Percentiles rank a stretch among this genome's conserved stretches.
phyloP scores from a whole-genome alignment of 1,140 invertebrate genomes.

The Trichonephila clavata region DNA sequence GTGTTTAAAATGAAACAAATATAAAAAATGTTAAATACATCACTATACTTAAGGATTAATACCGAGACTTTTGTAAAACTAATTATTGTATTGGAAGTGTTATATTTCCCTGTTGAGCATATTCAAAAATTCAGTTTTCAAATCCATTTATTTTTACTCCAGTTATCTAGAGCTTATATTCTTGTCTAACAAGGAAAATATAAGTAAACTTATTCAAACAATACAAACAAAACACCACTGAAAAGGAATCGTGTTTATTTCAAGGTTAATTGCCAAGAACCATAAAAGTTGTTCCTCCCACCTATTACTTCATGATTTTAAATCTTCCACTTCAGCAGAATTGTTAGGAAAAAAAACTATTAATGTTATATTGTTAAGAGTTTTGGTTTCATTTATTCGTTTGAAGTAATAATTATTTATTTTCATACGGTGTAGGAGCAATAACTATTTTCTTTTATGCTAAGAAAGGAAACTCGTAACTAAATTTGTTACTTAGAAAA shows the following conservation, averaged over 20 bases:
- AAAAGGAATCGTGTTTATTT: background rate
- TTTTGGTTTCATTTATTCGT: background rate
- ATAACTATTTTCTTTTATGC: background rate
- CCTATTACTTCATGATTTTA: background rate
- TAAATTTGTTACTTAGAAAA: too few relatives aligned
- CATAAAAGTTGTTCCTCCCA: background rate
- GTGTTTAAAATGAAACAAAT: too few relatives aligned
- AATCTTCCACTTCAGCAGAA: background rate
- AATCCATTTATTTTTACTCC: background rate
- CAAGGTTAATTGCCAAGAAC: background rate
- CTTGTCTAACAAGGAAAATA: background rate
- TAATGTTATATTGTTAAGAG: background rate
- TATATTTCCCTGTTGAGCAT: too few relatives aligned
- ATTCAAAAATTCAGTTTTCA: background rate
- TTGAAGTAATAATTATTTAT: background rate
- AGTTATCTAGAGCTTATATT: background rate
- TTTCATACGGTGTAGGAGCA: background rate
- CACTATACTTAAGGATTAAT: too few relatives aligned
- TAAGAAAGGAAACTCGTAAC: too few relatives aligned
- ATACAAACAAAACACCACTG: background rate
- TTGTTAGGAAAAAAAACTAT: too few relatives aligned
- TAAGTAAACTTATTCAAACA: background rate
- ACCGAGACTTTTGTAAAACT: too few relatives aligned
- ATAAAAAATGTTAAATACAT: too few relatives aligned
- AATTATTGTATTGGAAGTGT: too few relatives aligned